These are phyloP conservation scores for Dryobotodes eremita DNA, from an alignment of 2,888 invertebrate genomes.

Conservation along the genomic window DNA sequence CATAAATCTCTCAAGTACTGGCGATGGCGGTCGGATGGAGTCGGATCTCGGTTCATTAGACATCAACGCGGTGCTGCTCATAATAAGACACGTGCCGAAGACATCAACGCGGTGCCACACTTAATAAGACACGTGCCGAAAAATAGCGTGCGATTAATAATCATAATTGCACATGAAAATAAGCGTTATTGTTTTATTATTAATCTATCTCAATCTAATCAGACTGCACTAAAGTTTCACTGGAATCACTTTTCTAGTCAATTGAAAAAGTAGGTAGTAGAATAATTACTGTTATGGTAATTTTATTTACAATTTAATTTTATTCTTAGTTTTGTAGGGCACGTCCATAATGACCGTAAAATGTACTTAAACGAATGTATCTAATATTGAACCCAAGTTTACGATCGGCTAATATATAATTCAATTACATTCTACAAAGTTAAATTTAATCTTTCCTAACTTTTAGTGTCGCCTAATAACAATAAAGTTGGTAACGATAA, in stretches of 20 bases:
- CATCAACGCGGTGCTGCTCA: conserved; percentile 69
- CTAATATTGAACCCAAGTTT: conserved; percentile 44
- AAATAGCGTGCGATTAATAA: conserved; percentile 36
- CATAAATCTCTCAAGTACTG: not conserved
- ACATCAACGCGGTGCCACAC: conserved; percentile 70
- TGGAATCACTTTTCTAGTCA: conserved; percentile 45
- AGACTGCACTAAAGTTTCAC: conserved; percentile 35
- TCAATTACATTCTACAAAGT: conserved; percentile 51
- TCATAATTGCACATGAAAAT: conserved; percentile 24
- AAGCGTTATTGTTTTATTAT: conserved; percentile 24
- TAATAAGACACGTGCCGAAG: conserved; percentile 29
- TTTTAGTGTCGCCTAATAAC: conserved; percentile 49
- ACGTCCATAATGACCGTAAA: conserved; percentile 51
- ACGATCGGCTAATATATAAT: conserved; percentile 56
- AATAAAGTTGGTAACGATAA: conserved; percentile 55
- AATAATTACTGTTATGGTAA: conserved; percentile 54
- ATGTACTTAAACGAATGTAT: conserved; percentile 34
- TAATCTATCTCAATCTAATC: conserved; percentile 21
- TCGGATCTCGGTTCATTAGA: conserved; percentile 63
- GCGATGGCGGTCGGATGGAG: not conserved
- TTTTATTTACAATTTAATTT: conserved; percentile 60
- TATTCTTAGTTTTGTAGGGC: conserved; percentile 47
- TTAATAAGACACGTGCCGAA: conserved; percentile 2
- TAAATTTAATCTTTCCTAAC: conserved; percentile 52
- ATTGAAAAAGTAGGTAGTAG: conserved; percentile 33